Conservation (phyloP, 2,888 invertebrate species). For the Drosophila villosipedis region DNA sequence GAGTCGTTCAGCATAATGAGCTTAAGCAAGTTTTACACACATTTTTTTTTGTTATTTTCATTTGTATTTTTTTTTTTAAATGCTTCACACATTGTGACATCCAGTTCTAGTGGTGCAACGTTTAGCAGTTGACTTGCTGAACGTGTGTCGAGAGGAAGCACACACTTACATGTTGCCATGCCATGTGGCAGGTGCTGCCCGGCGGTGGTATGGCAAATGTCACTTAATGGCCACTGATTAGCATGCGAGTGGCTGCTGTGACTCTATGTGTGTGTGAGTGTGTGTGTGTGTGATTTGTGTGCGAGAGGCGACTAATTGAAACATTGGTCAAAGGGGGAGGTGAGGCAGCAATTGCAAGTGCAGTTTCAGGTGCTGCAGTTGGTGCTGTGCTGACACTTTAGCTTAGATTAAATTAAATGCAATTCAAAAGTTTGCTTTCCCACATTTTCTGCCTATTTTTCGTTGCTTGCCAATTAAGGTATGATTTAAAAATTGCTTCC, state of each 20-base stretch:
- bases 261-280: conserved; percentile 8
- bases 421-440: conserved; percentile 34
- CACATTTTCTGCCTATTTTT: conserved; percentile 1
- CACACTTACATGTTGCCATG: conserved; percentile 54
- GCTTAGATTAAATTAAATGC: conserved; percentile 41
- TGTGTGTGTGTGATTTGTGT: conserved; percentile 16
- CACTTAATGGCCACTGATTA: conserved; percentile 72
- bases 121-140: conserved; percentile 43
- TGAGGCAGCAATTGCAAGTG: not conserved
- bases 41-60: conserved; percentile 14
- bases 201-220: conserved; percentile 34
- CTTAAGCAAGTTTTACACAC: conserved; percentile 46
- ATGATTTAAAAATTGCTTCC: conserved; percentile 35
- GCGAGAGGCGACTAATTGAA: conserved; percentile 57
- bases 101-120: conserved; percentile 23
- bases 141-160: conserved; percentile 45
- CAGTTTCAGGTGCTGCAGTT: conserved; percentile 9
- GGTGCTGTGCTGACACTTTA: conserved; percentile 39
- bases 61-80: not conserved
- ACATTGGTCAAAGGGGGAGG: conserved; percentile 38
- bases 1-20: conserved; percentile 40
- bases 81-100: conserved; percentile 44
- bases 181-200: conserved; percentile 56
- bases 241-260: conserved; percentile 47
- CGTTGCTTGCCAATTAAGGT: conserved; percentile 25